These are phyloP conservation scores for Coluber constrictor DNA, from an alignment of 2,797 vertebrate species.

Conservation along the genomic window DNA sequence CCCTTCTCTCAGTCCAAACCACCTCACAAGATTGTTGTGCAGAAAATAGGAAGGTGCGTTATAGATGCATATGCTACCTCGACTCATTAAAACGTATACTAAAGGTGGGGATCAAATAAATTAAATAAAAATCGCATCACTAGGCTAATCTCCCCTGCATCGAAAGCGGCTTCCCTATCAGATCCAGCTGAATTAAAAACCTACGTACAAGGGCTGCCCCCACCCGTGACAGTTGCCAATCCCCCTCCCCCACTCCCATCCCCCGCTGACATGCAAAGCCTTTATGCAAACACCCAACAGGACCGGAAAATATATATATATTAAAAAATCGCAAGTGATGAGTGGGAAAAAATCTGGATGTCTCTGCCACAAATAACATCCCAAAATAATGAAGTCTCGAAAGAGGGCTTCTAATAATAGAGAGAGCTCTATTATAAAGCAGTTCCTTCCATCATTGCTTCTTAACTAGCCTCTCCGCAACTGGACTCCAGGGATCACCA, in stretches of 20 bases:
- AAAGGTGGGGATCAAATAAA: not conserved
- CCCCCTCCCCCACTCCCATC: too few relatives aligned
- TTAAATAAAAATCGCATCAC: not conserved
- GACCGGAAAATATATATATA: too few relatives aligned
- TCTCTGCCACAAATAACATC: slow-evolving; percentile 9
- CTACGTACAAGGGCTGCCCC: not conserved
- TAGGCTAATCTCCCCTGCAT: not conserved
- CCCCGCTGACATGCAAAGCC: not conserved
- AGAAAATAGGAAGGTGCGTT: too few relatives aligned
- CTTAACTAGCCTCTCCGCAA: not conserved
- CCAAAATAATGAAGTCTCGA: slow-evolving; percentile 16
- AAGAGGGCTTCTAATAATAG: not conserved
- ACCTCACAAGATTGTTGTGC: too few relatives aligned
- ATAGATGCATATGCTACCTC: not conserved
- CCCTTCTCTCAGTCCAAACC: too few relatives aligned
- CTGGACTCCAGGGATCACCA: not conserved
- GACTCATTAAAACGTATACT: too few relatives aligned
- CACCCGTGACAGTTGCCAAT: too few relatives aligned
- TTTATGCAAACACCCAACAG: not conserved
- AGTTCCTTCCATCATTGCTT: accelerated
- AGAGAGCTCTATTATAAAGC: not conserved
- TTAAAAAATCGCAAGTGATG: not conserved
- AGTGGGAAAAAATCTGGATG: slow-evolving; percentile 24
- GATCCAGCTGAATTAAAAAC: not conserved
- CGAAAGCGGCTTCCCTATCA: slow-evolving; percentile 6